These are phyloP conservation scores for Drosophila paucipuncta DNA, from an alignment of 2,888 invertebrate genomes.

Conservation along the genomic window DNA sequence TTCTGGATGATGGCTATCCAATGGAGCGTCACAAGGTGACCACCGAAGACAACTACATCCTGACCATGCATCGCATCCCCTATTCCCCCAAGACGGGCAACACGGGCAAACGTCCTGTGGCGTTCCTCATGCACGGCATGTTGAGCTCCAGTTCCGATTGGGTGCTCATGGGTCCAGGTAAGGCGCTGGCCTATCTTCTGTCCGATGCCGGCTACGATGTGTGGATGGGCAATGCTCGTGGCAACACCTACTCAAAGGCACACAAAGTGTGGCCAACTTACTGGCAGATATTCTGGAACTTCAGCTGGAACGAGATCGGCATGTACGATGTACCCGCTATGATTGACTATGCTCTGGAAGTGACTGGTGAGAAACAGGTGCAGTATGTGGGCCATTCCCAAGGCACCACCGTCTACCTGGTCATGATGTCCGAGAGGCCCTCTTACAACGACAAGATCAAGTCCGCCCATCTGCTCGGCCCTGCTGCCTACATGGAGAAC, in stretches of 20 bases:
- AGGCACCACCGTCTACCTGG: conserved; percentile 92
- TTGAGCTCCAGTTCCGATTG: conserved; percentile 76
- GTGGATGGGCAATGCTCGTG: conserved; percentile 94
- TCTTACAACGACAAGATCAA: conserved; percentile 69
- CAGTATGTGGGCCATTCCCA: conserved; percentile 95
- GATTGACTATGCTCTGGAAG: conserved; percentile 88
- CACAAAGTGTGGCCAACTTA: conserved; percentile 85
- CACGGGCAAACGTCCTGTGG: conserved; percentile 60
- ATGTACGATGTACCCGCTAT: conserved; percentile 94
- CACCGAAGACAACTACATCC: conserved; percentile 93
- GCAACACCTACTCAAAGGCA: conserved; percentile 88
- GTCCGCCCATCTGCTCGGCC: conserved; percentile 85
- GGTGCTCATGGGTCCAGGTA: conserved; percentile 74
- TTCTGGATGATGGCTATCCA: conserved; percentile 86
- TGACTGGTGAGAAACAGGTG: conserved; percentile 66
- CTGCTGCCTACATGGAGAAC: conserved; percentile 86
- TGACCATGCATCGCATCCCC: conserved; percentile 93
- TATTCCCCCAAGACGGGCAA: conserved; percentile 56
- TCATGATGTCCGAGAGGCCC: conserved; percentile 82
- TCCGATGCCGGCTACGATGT: conserved; percentile 90
- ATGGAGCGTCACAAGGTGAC: conserved; percentile 89
- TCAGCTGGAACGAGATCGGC: conserved; percentile 95
- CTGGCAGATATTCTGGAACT: conserved; percentile 80
- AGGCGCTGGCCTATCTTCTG: conserved; percentile 83
- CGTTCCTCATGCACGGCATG: conserved; percentile 80